These are phyloP conservation scores for Fregetta grallaria DNA, from an alignment of 2,113 vertebrate genomes.

Conservation along the genomic window DNA sequence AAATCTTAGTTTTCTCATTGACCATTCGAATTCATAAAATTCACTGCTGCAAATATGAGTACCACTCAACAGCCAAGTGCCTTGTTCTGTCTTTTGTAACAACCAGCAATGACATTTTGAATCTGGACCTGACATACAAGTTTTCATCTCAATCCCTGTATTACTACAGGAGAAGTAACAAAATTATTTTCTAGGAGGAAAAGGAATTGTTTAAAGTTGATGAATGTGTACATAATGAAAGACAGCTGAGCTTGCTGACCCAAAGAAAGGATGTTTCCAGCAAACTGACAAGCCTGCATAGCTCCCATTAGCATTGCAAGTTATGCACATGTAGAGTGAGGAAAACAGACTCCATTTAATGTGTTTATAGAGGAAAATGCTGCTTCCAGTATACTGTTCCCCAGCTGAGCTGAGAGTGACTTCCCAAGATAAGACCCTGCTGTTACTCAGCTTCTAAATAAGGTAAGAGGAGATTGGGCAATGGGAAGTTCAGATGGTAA, in stretches of 20 bases:
- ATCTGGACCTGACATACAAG: not conserved
- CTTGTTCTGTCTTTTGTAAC: not conserved
- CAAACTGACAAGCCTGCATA: not conserved
- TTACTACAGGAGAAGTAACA: not conserved
- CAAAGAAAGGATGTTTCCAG: not conserved
- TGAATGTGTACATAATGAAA: not conserved
- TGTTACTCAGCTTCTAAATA: not conserved
- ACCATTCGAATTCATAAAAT: not conserved
- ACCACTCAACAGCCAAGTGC: not conserved
- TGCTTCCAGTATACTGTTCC: not conserved
- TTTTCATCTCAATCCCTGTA: not conserved
- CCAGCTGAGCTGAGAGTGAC: slow-evolving; percentile 26
- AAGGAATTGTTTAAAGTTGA: not conserved
- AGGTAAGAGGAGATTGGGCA: not conserved
- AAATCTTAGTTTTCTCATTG: not conserved
- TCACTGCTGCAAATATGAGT: not conserved
- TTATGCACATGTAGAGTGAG: not conserved
- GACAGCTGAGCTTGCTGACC: not conserved
- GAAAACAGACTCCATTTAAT: not conserved
- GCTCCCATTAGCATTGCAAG: not conserved
- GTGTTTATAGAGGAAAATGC: not conserved
- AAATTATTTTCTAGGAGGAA: not conserved
- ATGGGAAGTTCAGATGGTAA: not conserved
- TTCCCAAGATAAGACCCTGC: slow-evolving; percentile 47
- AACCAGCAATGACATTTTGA: not conserved